phyloP scores from a whole-genome alignment of 1,140 invertebrate species.

The Pteromalus puparum region DNA sequence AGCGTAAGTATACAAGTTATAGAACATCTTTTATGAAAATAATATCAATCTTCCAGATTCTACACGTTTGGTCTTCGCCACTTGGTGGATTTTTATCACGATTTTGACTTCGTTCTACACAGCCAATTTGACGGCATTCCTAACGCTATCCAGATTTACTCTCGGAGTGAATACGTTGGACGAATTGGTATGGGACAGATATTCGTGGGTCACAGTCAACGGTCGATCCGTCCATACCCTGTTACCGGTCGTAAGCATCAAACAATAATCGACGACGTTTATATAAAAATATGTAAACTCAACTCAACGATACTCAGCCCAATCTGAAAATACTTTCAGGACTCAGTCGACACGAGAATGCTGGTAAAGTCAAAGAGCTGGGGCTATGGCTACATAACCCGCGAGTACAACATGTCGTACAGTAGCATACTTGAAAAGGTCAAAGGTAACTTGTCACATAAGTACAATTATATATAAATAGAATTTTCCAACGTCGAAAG shows the following conservation, averaged over 20 bases:
- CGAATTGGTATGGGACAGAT: slow-evolving; percentile 81
- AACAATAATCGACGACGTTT: neutral
- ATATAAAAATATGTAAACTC: neutral
- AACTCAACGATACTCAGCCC: too few relatives aligned
- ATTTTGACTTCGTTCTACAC: slow-evolving; percentile 94
- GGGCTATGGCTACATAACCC: slow-evolving; percentile 45
- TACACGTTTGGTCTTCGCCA: slow-evolving; percentile 87
- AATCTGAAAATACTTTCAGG: slow-evolving; percentile 42
- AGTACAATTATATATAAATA: too few relatives aligned
- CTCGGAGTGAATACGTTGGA: slow-evolving; percentile 82
- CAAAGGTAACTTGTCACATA: slow-evolving; percentile 7
- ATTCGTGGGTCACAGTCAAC: slow-evolving; percentile 81
- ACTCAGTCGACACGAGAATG: slow-evolving; percentile 7
- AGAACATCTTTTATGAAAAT: too few relatives aligned
- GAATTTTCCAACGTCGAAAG: too few relatives aligned
- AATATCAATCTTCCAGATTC: slow-evolving; percentile 79
- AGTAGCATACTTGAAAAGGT: slow-evolving; percentile 16
- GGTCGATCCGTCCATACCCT: slow-evolving; percentile 82
- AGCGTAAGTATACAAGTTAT: too few relatives aligned
- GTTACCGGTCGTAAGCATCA: too few relatives aligned
- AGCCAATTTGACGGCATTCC: slow-evolving; percentile 91
- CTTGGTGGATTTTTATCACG: slow-evolving; percentile 94
- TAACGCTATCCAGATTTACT: slow-evolving; percentile 89
- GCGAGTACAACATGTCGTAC: slow-evolving; percentile 48
- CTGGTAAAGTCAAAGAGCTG: slow-evolving; percentile 41